A percentile compares a stretch with the other conserved stretches of the same genome.
Conservation (phyloP, 2,888 invertebrate genomes). For the Hipparchia sbordonii region DNA sequence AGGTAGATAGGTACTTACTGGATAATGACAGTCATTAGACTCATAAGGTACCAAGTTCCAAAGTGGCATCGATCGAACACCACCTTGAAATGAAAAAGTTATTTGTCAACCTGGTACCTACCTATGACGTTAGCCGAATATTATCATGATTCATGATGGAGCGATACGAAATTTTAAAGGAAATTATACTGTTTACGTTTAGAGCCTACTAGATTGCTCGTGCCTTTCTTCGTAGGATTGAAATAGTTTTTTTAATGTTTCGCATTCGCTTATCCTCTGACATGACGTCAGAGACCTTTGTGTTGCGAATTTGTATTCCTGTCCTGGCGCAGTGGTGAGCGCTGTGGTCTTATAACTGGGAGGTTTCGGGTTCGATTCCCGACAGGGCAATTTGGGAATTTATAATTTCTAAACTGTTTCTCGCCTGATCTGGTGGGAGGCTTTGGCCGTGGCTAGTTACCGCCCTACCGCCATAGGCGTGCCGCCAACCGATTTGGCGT, state of each 20-base stretch:
- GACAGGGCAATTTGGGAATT: no score
- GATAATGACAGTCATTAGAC: slow-evolving; percentile 46
- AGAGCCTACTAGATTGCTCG: neutral
- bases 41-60: neutral
- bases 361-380: no score
- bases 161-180: slow-evolving; percentile 3
- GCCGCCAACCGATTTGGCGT: no score
- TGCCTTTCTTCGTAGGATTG: neutral
- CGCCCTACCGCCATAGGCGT: no score
- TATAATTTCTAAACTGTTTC: no score
- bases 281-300: no score
- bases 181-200: slow-evolving; percentile 1
- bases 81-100: slow-evolving; percentile 22
- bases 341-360: no score
- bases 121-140: slow-evolving; percentile 15
- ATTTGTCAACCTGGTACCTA: slow-evolving; percentile 10
- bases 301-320: no score
- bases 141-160: neutral
- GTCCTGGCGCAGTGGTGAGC: no score
- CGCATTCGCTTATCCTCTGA: no score
- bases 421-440: no score
- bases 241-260: neutral
- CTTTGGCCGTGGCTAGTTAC: no score
- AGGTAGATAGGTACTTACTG: neutral
- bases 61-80: slow-evolving; percentile 21